Conservation (phyloP, 2,888 invertebrate species). For the Drosophila prostipennis region DNA sequence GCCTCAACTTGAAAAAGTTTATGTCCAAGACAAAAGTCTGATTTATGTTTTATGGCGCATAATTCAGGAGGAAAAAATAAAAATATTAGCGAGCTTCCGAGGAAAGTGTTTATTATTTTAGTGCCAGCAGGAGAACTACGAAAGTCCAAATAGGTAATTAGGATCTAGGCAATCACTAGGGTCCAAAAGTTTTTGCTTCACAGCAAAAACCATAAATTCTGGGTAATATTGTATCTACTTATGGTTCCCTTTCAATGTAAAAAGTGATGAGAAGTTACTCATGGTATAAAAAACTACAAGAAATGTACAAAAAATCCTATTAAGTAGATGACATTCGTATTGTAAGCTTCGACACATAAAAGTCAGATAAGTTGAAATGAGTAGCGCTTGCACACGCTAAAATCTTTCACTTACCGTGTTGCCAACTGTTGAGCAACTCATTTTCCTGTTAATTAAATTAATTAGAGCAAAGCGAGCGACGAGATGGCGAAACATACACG, state of each 20-base stretch:
- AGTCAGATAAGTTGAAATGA: slow-evolving; percentile 13
- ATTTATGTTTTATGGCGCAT: slow-evolving; percentile 67
- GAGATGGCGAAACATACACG: slow-evolving; percentile 14
- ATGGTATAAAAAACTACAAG: too few relatives aligned
- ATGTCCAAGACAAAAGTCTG: slow-evolving; percentile 53
- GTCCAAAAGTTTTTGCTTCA: slow-evolving; percentile 14
- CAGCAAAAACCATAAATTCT: slow-evolving; percentile 20
- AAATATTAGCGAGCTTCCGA: slow-evolving; percentile 46
- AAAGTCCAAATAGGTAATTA: slow-evolving; percentile 35
- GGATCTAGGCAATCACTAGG: slow-evolving; percentile 15
- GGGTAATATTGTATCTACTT: slow-evolving; percentile 6
- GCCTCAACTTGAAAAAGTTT: slow-evolving; percentile 38
- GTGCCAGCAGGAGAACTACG: slow-evolving; percentile 45
- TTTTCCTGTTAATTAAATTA: slow-evolving; percentile 79
- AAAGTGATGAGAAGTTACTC: not conserved
- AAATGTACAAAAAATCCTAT: not conserved
- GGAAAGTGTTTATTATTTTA: slow-evolving; percentile 74
- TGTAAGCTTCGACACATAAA: slow-evolving; percentile 5
- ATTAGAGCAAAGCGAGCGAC: slow-evolving; percentile 55
- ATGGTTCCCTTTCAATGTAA: slow-evolving; percentile 5
- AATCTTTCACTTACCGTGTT: slow-evolving; percentile 44
- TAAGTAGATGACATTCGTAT: too few relatives aligned
- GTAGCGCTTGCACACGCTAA: slow-evolving; percentile 34
- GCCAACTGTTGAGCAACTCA: slow-evolving; percentile 67
- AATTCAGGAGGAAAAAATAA: slow-evolving; percentile 27